Conservation (phyloP, 2,797 vertebrate species). For the Serranus cabrilla region DNA sequence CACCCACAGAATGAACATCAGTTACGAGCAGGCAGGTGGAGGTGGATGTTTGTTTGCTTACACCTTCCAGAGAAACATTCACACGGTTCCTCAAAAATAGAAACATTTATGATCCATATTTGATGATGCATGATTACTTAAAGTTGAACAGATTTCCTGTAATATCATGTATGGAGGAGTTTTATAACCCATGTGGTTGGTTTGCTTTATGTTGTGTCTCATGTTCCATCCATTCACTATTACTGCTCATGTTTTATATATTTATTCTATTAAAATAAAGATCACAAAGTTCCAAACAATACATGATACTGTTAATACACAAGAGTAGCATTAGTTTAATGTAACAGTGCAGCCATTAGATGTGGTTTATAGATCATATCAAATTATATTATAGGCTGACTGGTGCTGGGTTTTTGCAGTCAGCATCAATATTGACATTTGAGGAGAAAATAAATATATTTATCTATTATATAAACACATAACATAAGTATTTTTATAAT, state of each 20-base stretch:
- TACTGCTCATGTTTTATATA: too few species aligned
- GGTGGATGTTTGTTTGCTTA: conserved; percentile 4
- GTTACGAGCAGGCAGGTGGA: neutral
- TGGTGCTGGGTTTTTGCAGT: neutral
- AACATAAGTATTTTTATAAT: neutral
- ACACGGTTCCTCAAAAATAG: conserved; percentile 5
- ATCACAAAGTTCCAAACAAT: too few species aligned
- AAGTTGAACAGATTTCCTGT: neutral
- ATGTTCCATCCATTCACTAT: neutral
- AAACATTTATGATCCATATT: conserved; percentile 2
- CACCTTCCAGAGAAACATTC: conserved; percentile 14
- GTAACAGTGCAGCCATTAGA: neutral
- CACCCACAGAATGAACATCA: conserved; percentile 16
- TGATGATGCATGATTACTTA: neutral
- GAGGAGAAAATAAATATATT: neutral
- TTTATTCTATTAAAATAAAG: too few species aligned
- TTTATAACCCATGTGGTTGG: neutral
- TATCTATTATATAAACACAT: neutral
- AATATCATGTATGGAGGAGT: neutral
- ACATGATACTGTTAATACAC: too few species aligned
- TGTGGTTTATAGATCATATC: neutral
- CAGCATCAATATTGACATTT: too few species aligned
- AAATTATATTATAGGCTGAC: neutral
- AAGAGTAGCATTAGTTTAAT: neutral
- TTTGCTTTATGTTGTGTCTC: neutral